Evolutionary conservation across 1,140 invertebrate genomes (phyloP), one percentile per base, ranked within the genome.

Genomic region (Pinna nobilis): DNA sequence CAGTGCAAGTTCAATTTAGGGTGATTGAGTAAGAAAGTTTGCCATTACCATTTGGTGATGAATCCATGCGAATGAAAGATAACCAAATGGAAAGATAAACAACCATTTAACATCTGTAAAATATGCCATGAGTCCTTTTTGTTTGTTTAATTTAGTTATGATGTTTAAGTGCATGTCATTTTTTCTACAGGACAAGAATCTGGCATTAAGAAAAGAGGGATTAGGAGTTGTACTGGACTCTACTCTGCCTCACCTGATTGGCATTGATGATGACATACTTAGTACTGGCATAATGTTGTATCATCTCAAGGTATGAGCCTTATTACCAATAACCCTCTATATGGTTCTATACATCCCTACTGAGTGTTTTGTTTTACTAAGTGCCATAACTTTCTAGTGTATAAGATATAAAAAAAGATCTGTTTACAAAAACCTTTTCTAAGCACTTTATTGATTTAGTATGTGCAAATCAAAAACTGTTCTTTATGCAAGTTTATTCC

Each of bases 271-370:
- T 85, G 90, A 90, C 79, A 90, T 97, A 7, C 90, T 95, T 11
- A 96, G 94, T 63, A 97, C 96, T 0, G 96, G 96, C 0, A 95
- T 98, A 18, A 97, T 95, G 0, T 88, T 98, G 0, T 98, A 97
- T 85, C 95, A 96, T 86, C 88, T 98, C 0, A 97, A 96, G 89
- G 93, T 93, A 81, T 76, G 72, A 15, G 23, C 20, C 3, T 15
- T 50, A 32, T 23, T 49, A 23, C 9, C 9, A 28, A 33, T 28
- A 20, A 47, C 20, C 2, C n/a, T 13, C 11, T 44, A 5, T 20
- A 47, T 47, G 1, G 20, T 18, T 47, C 20, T 47, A 3, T 18
- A 18, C 20, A 0, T 47, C 44, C 44, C 44, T 3, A 18, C 20
- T 0, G 15, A 47, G 20, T 47, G 44, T 47, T 47, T 20, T 18